Base-by-base conservation (phyloP, 2,797 vertebrate species). In the Acridotheres tristis region DNA sequence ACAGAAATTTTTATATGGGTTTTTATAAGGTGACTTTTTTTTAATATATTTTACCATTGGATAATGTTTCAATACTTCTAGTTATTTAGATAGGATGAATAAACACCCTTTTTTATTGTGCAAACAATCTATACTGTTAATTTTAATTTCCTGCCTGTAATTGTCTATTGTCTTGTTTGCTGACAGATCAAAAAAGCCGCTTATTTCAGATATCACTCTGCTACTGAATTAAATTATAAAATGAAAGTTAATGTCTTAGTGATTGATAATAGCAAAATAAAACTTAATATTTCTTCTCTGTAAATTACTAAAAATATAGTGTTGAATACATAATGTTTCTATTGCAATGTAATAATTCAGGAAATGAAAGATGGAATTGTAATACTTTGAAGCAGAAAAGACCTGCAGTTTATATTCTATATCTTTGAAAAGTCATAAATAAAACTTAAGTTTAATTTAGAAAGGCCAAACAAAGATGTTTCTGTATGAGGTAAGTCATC, bases 111-210 rank as follows among this genome's bases (percentile, higher is more conserved):
- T 62, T 62, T 51, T 27, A 62, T 47, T 85, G 19, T 54, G 10
- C 32, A 53, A 13, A 19, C 5, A n/a, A 8, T 40, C 36, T 71
- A 25, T 42, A 19, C 1, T 2, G 0, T 20, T 48, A 2, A 66
- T 67, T 63, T 84, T 43, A 5, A 32, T 82, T 87, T 81, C 15
- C 1, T 79, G 73, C 22, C 26, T 58, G 34, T 51, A 88, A 86
- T 34, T 65, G 13, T 54, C 11, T 77, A 21, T 43, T 48, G 11
- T 25, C 34, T 75, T 84, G 13, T 25, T 45, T 69, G 54, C 48
- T 65, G 77, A 57, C 7, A 47, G 32, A 74, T 74, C 17, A 86
- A 90, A 89, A 45, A 11, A 29, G 5, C 12, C 10, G 10, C 10
- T 55, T 81, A 38, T 75, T 93, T 90, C 36, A 67, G 26, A 68